Evolutionary conservation across 2,113 vertebrate genomes (phyloP).

Genomic region (Clarias macrocephalus): DNA sequence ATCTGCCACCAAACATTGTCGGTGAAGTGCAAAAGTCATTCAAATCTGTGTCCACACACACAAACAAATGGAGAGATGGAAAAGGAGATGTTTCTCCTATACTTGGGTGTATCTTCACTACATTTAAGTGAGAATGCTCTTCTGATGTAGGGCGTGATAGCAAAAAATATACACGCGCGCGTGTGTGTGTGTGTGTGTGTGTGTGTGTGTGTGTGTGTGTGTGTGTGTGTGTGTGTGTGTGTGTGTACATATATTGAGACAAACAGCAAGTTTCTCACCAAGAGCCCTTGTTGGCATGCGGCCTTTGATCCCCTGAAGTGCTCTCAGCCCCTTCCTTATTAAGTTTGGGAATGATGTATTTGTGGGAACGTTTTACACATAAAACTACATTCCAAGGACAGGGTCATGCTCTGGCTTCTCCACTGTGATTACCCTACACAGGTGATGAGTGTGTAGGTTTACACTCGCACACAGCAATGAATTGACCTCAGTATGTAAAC

Average conservation of each 20-base stretch:
- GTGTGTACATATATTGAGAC: conserved; percentile 32
- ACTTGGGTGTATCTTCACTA: neutral
- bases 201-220: conserved; percentile 15
- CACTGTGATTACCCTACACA: conserved; percentile 7
- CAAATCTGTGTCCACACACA: neutral
- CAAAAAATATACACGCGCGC: too few species aligned
- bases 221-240: conserved; percentile 32
- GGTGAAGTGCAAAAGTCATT: neutral
- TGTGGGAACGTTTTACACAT: conserved; percentile 31
- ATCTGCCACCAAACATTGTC: neutral
- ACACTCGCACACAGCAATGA: neutral
- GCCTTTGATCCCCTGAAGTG: conserved; percentile 53
- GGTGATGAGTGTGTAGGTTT: conserved; percentile 11
- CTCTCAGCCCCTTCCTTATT: conserved; percentile 32
- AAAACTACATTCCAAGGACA: conserved; percentile 17
- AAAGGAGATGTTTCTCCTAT: neutral
- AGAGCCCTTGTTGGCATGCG: conserved; percentile 48
- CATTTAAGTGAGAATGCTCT: conserved; percentile 4
- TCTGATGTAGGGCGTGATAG: conserved; percentile 26
- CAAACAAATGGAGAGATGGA: neutral
- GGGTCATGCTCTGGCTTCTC: neutral
- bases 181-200: neutral
- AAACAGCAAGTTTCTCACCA: conserved; percentile 39
- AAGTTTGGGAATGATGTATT: conserved; percentile 48
- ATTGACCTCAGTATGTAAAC: neutral